Conservation (phyloP, 1,140 invertebrate genomes). For the Leptinotarsa lineolata region DNA sequence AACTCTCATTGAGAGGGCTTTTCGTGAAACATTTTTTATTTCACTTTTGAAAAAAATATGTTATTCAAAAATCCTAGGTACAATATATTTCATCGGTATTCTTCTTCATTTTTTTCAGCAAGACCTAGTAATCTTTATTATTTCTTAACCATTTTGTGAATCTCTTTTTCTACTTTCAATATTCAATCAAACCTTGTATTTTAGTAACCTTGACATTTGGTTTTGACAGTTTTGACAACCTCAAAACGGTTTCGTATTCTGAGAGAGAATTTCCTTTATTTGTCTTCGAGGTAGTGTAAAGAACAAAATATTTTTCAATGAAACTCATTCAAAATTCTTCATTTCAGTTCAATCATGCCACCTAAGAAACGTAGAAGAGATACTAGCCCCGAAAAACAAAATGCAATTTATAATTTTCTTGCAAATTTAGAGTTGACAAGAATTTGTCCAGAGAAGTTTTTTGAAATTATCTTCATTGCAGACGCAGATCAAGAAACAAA, state of each 20-base stretch:
- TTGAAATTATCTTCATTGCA: slow-evolving; percentile 31
- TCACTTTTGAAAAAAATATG: too few relatives aligned
- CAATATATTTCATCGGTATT: too few relatives aligned
- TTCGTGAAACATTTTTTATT: too few relatives aligned
- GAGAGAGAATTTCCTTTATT: not conserved
- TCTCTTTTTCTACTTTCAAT: too few relatives aligned
- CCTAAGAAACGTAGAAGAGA: not conserved
- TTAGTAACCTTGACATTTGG: too few relatives aligned
- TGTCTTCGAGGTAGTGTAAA: too few relatives aligned
- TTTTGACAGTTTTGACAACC: slow-evolving; percentile 4
- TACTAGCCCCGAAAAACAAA: not conserved
- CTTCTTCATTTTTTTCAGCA: too few relatives aligned
- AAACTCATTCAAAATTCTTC: not conserved
- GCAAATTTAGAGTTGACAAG: slow-evolving; percentile 21
- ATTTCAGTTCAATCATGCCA: not conserved
- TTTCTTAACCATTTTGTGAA: too few relatives aligned
- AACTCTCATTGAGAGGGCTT: too few relatives aligned
- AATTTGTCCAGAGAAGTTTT: slow-evolving; percentile 35
- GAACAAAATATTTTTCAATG: not conserved
- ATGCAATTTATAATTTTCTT: not conserved
- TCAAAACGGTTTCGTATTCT: not conserved
- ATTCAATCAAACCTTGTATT: too few relatives aligned
- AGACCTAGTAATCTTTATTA: too few relatives aligned
- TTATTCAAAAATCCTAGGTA: too few relatives aligned
- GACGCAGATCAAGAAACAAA: slow-evolving; percentile 22